These are phyloP conservation scores for Myotis findleyi DNA, from an alignment of 2,797 vertebrate species.

Conservation along the genomic window DNA sequence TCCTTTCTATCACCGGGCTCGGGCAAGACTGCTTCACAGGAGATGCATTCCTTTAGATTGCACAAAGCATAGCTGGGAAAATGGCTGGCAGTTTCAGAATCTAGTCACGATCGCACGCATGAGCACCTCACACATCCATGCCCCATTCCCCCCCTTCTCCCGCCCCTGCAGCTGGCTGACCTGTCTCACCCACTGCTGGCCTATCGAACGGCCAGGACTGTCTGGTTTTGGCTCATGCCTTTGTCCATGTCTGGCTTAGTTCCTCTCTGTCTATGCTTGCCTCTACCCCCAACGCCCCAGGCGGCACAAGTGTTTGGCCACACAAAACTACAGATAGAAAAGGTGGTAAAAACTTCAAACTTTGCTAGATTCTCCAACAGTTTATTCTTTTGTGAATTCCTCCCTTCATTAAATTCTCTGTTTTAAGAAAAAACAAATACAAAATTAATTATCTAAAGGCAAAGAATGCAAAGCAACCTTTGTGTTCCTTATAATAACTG, in stretches of 20 bases:
- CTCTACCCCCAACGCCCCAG: slow-evolving; percentile 85
- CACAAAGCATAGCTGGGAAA: slow-evolving; percentile 84
- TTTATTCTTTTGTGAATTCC: slow-evolving; percentile 78
- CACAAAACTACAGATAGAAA: slow-evolving; percentile 81
- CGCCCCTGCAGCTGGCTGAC: slow-evolving; percentile 93
- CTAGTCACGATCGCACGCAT: slow-evolving; percentile 84
- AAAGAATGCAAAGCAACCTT: slow-evolving; percentile 79
- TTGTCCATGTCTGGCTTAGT: slow-evolving; percentile 98
- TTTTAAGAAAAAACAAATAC: slow-evolving; percentile 68
- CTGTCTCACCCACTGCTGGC: slow-evolving; percentile 89
- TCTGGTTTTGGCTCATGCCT: slow-evolving; percentile 94
- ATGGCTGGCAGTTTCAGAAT: slow-evolving; percentile 86
- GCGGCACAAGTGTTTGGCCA: slow-evolving; percentile 87
- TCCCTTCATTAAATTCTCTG: slow-evolving; percentile 68
- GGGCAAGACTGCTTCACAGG: slow-evolving; percentile 60
- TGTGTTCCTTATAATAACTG: slow-evolving; percentile 83
- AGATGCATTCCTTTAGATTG: slow-evolving; percentile 81
- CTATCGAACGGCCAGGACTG: slow-evolving; percentile 93
- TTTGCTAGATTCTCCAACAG: slow-evolving; percentile 68
- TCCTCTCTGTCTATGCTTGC: slow-evolving; percentile 91
- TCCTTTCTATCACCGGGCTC: slow-evolving; percentile 44
- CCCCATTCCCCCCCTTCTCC: slow-evolving; percentile 73
- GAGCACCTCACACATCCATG: slow-evolving; percentile 85
- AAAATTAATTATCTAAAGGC: slow-evolving; percentile 77
- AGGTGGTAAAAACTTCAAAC: slow-evolving; percentile 80